A percentile compares a stretch with the other conserved stretches of the same genome.
phyloP scores from a whole-genome alignment of 2,888 invertebrate genomes.

The Ochropleura leucogaster region DNA sequence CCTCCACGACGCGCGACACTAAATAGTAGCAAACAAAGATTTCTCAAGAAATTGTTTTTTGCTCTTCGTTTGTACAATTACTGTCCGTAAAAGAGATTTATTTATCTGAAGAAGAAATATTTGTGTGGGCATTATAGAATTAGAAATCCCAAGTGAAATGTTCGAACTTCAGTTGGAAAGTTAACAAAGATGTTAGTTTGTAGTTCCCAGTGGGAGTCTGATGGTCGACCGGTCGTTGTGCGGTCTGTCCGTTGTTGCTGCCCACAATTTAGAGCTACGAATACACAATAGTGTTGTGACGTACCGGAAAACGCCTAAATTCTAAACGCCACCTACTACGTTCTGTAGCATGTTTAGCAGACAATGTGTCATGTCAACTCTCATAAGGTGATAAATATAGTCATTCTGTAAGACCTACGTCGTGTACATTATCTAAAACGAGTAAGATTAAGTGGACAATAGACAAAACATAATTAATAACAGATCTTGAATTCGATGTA shows the following conservation, averaged over 20 bases:
- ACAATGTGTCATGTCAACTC: background rate
- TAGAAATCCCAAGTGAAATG: constrained; percentile 7
- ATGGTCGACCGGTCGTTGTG: background rate
- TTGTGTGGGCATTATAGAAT: background rate
- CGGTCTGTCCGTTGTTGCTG: constrained; percentile 5
- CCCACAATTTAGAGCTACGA: background rate
- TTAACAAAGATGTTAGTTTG: constrained; percentile 31
- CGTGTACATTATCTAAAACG: no score
- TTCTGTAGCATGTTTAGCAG: background rate
- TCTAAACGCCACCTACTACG: background rate
- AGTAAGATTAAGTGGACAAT: no score
- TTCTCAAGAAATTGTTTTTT: background rate
- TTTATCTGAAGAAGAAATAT: constrained; percentile 6
- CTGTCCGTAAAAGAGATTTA: background rate
- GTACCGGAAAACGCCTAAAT: background rate
- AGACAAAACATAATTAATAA: no score
- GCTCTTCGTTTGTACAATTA: background rate
- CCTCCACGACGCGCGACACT: background rate
- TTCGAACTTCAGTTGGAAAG: constrained; percentile 6
- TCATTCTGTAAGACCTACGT: no score
- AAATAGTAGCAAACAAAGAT: background rate
- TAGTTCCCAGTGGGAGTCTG: constrained; percentile 9
- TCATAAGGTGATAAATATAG: background rate
- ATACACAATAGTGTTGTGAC: constrained; percentile 16
- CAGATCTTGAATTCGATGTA: no score